A percentile compares a stretch with the other conserved stretches of the same genome.
Evolutionary conservation across 1,140 invertebrate genomes (phyloP).

Genomic region (Polypedilum vanderplanki): DNA sequence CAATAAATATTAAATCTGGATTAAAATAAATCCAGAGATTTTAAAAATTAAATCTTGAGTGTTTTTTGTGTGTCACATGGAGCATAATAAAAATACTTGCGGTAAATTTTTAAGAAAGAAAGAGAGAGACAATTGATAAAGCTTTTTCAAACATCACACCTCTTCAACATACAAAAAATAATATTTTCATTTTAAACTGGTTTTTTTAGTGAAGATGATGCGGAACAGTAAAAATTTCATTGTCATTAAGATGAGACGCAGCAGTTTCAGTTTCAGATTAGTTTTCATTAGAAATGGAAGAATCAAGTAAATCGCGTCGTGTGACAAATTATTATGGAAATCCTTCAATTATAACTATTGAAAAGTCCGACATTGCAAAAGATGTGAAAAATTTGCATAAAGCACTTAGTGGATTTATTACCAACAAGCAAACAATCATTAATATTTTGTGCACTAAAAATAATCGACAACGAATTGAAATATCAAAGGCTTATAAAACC

Average conservation of each 20-base stretch:
- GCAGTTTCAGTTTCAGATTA: background rate
- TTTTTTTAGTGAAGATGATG: background rate
- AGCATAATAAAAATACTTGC: too few species aligned
- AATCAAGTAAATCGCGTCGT: background rate
- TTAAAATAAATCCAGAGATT: too few species aligned
- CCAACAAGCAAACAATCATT: slow-evolving; percentile 69
- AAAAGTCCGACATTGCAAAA: slow-evolving; percentile 34
- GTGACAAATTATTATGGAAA: too few species aligned
- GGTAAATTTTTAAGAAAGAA: too few species aligned
- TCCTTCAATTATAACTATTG: background rate
- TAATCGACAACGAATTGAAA: slow-evolving; percentile 60
- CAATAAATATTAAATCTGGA: too few species aligned
- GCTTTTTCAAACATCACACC: too few species aligned
- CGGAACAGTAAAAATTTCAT: background rate
- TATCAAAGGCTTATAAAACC: slow-evolving; percentile 58
- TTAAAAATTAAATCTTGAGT: too few species aligned
- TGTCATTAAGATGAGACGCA: background rate
- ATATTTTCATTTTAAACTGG: too few species aligned
- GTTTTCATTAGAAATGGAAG: background rate
- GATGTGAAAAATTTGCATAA: background rate
- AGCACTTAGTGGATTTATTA: slow-evolving; percentile 48
- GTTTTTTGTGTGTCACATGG: too few species aligned
- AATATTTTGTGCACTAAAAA: slow-evolving; percentile 59
- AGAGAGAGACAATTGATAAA: too few species aligned
- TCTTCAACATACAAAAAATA: too few species aligned